Base-by-base conservation (phyloP, 2,113 vertebrate genomes). In the Podocnemis expansa region DNA sequence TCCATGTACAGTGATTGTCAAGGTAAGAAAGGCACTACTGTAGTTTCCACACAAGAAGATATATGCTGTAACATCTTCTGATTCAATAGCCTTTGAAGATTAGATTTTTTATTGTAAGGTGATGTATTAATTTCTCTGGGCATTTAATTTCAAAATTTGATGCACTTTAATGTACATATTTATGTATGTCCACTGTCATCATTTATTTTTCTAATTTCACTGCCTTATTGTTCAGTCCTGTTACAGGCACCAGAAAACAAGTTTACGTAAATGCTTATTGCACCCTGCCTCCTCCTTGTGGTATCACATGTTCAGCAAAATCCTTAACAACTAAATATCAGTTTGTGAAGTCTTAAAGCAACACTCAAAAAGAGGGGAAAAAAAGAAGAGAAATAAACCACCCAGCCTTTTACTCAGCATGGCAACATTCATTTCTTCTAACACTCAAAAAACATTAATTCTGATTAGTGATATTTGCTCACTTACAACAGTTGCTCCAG, bases 401-500 rank as follows among this genome's bases (percentile, higher is more conserved):
- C 34, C 78, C 51, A 56, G 29, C 70, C 70, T 93, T 43, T 67
- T 89, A 41, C 11, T 88, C 1, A 56, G 29, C 14, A 17, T 21
- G 47, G 45, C 27, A 95, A n/a, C 91, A 90, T 84, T 94, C 67
- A 90, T 96, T 94, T 70, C 12, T 91, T 79, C 73, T 89, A 91
- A 89, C 82, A 54, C 76, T 87, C 84, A 88, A 80, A 94, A 95
- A 93, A 90, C 78, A 67, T 94, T 93, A 95, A 73, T 89, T 31
- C 76, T 89, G 22, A 95, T 89, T 87, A 93, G 51, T 92, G 55
- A 88, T 79, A 85, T 80, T 83, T 81, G 93, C 91, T 94, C 60
- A 93, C 91, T 97, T 95, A 95, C 80, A 94, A 90, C 84, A 96
- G 91, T 91, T 82, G 79, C 89, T 91, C 94, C 80, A 84, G 58